Evolutionary conservation across 2,113 vertebrate genomes (phyloP).

Genomic region (Python bivittatus): DNA sequence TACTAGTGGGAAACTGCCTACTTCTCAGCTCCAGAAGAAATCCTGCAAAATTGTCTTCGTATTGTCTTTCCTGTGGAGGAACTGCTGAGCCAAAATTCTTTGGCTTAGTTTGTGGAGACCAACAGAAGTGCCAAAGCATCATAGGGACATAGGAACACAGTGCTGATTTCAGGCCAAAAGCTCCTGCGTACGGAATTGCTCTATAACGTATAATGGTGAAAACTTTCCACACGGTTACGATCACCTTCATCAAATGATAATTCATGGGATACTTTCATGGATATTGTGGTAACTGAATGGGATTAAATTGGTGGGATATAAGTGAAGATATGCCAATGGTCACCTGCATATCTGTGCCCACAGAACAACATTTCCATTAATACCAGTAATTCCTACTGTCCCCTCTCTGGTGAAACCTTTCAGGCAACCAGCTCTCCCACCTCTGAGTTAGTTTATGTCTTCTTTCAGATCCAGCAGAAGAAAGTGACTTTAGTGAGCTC

Average conservation of each 20-base stretch:
- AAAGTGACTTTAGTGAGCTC: slow-evolving; percentile 66
- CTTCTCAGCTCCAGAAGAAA: background rate
- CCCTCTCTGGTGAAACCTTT: background rate
- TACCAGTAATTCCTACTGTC: background rate
- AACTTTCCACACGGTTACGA: background rate
- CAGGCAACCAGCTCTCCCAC: background rate
- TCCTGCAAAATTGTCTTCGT: background rate
- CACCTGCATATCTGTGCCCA: background rate
- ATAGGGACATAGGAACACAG: background rate
- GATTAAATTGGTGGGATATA: background rate
- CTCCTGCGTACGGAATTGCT: background rate
- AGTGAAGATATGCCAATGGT: background rate
- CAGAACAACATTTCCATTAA: background rate
- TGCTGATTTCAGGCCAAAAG: background rate
- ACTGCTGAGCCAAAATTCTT: background rate
- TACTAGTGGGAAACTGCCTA: background rate
- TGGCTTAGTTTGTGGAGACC: background rate
- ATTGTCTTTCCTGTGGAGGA: background rate
- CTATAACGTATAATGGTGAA: background rate
- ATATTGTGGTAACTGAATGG: background rate
- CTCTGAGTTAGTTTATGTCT: background rate
- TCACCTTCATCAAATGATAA: background rate
- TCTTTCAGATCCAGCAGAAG: slow-evolving; percentile 47
- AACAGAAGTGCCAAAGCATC: background rate
- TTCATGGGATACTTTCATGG: background rate